Base-by-base conservation (phyloP, 2,113 vertebrate genomes). In the Rhombomys opimus region DNA sequence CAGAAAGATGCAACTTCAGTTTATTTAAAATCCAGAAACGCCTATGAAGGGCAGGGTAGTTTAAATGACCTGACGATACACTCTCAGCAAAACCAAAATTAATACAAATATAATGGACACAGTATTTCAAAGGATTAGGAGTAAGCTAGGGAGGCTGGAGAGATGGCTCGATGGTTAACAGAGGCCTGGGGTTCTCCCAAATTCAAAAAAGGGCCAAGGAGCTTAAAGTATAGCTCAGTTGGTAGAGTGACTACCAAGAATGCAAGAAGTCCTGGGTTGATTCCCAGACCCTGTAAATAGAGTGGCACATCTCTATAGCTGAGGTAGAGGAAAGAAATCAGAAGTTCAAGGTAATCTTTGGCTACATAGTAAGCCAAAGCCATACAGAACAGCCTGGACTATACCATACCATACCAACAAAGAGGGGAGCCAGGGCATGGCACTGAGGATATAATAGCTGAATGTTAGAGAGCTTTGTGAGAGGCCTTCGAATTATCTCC, bases 21-120 rank as follows among this genome's bases (percentile, higher is more conserved):
- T 93, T 92, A 72, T 87, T 90, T 82, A 86, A 54, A 65, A 54
- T 77, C 14, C 27, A 92, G 38, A 57, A 90, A 93, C 6, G 50
- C 25, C 8, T 86, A 63, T 88, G 87, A 89, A 91, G 86, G 94
- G 32, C 35, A 50, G 65, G 25, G 15, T 63, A 75, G 22, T n/a
- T 96, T 76, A 72, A 85, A 14, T 18, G 14, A 91, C 30, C 25
- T 96, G 61, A 91, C 20, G 67, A 89, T 30, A 68, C 17, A 61
- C 52, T 50, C 52, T 96, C 61, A 87, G 8, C 61, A 91, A 94
- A 96, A 88, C 18, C 76, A 92, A 94, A 95, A 4, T 10, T 72
- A 89, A 84, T 86, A 82, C 50, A 89, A 85, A 84, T 75, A 68
- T 90, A 90, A 96, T 78, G 10, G 50, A 90, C 32, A 63, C 70